phyloP scores from a whole-genome alignment of 2,888 invertebrate species.

The Diabrotica balteata region DNA sequence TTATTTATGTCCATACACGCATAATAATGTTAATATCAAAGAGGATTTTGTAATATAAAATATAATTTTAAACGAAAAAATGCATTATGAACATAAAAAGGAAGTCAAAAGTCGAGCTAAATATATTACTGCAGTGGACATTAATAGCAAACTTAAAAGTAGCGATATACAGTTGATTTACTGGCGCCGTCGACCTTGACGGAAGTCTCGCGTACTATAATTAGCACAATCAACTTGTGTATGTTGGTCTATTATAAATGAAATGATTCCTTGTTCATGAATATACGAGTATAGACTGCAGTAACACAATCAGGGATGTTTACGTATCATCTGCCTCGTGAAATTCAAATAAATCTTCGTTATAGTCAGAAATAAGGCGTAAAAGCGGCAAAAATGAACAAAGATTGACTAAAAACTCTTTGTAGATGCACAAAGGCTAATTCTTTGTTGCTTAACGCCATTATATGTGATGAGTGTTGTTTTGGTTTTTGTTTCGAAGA shows the following conservation, averaged over 20 bases:
- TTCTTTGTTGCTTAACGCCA: no score
- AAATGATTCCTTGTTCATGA: conserved; percentile 10
- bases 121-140: no score
- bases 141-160: conserved; percentile 3
- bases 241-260: conserved; percentile 43
- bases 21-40: no score
- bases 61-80: no score
- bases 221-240: conserved; percentile 51
- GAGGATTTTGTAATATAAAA: no score
- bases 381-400: conserved; percentile 1
- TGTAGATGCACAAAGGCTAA: no score
- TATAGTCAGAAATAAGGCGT: neutral
- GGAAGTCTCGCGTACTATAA: conserved; percentile 51
- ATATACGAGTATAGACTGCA: neutral
- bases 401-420: neutral
- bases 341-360: conserved; percentile 8
- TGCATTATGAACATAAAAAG: no score
- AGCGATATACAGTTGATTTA: conserved; percentile 27
- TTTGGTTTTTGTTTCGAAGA: no score
- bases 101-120: no score
- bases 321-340: conserved; percentile 6
- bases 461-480: no score
- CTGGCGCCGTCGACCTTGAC: conserved; percentile 45
- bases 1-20: no score
- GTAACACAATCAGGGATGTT: conserved; percentile 8